Conservation (phyloP, 2,113 vertebrate species). For the Lophura nycthemera region DNA sequence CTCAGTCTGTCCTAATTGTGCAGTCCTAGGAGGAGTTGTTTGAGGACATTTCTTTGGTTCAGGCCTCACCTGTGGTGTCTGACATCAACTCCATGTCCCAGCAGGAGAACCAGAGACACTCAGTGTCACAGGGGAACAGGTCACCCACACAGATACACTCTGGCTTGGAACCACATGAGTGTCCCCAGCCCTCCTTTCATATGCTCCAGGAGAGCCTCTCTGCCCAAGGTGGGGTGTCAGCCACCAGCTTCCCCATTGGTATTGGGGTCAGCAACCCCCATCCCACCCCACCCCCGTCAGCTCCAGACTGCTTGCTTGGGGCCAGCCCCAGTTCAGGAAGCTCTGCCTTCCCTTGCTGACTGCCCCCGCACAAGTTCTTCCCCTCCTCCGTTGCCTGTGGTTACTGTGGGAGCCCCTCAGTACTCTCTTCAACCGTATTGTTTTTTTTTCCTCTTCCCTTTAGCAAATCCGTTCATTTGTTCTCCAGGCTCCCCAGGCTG, state of each 20-base stretch:
- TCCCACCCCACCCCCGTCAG: too few relatives aligned
- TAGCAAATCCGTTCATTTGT: not conserved
- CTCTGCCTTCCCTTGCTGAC: not conserved
- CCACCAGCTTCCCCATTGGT: not conserved
- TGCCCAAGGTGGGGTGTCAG: rapidly evolving
- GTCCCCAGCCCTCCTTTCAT: not conserved
- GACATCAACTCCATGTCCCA: not conserved
- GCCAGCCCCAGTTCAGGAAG: not conserved
- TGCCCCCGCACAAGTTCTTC: not conserved
- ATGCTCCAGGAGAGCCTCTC: not conserved
- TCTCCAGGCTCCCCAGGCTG: not conserved
- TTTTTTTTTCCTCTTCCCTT: not conserved
- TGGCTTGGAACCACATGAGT: rapidly evolving
- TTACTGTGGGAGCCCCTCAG: not conserved
- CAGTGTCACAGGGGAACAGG: rapidly evolving
- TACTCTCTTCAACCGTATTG: not conserved
- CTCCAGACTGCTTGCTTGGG: not conserved
- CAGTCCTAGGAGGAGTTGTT: not conserved
- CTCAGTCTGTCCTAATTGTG: not conserved
- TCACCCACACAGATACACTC: not conserved
- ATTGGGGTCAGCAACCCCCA: not conserved
- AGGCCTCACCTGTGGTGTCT: not conserved
- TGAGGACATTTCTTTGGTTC: not conserved
- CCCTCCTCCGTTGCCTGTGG: not conserved
- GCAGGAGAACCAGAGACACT: not conserved